A percentile compares a stretch with the other conserved stretches of the same genome.
Evolutionary conservation across 1,140 invertebrate genomes (phyloP).

Genomic region (Drosophila subpulchrella): DNA sequence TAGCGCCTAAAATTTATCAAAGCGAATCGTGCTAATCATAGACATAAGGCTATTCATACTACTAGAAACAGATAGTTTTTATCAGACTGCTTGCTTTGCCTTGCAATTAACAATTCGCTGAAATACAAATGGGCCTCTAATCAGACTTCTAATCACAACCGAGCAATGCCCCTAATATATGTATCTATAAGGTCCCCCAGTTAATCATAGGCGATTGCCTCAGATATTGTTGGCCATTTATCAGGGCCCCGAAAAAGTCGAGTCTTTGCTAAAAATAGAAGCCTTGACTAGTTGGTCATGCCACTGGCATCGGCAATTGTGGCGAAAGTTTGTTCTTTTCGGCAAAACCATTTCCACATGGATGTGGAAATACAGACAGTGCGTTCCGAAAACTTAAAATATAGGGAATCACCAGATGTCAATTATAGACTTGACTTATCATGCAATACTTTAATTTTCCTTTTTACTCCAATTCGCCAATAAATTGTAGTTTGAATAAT

Average conservation of each 20-base stretch:
- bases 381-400: conserved; percentile 13
- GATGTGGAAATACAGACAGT: conserved; percentile 26
- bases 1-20: conserved; percentile 5
- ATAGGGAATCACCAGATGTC: too few relatives aligned
- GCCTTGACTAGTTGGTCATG: conserved; percentile 26
- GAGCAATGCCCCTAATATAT: conserved; percentile 12
- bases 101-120: conserved; percentile 54
- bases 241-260: conserved; percentile 33
- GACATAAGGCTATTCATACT: conserved; percentile 9
- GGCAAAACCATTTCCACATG: conserved; percentile 32
- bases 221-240: conserved; percentile 17
- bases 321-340: conserved; percentile 35
- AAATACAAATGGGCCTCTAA: conserved; percentile 27
- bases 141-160: conserved; percentile 11
- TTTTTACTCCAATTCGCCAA: too few relatives aligned
- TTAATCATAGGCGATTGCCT: conserved; percentile 32
- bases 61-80: conserved; percentile 1
- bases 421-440: background rate
- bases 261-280: conserved; percentile 51
- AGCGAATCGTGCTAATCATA: conserved; percentile 28
- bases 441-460: too few relatives aligned
- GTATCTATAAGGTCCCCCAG: conserved; percentile 8
- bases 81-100: conserved; percentile 21
- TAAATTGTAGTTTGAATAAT: too few relatives aligned
- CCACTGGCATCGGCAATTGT: conserved; percentile 13